Conservation (phyloP, 2,797 vertebrate genomes). For the Xenentodon cancila region DNA sequence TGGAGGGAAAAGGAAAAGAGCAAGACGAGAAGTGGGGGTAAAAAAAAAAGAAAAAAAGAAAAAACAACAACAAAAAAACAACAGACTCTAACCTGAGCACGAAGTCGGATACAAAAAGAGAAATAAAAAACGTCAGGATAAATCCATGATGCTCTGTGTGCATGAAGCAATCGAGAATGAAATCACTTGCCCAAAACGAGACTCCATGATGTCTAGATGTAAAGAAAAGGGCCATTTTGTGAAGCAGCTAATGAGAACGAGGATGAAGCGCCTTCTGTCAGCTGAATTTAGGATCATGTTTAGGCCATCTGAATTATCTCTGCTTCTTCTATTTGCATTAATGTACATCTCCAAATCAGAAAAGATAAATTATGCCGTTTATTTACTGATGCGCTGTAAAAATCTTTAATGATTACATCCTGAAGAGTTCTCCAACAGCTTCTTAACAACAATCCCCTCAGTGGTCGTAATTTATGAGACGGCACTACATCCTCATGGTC, state of each 20-base stretch:
- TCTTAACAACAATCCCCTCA: conserved; percentile 49
- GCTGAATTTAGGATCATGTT: conserved; percentile 51
- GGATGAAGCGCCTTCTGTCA: conserved; percentile 50
- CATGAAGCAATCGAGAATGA: conserved; percentile 15
- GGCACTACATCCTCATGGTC: conserved; percentile 33
- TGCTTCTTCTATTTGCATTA: conserved; percentile 28
- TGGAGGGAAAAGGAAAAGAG: conserved; percentile 8
- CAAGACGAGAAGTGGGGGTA: background rate
- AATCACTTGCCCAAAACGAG: conserved; percentile 37
- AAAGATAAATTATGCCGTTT: conserved; percentile 24
- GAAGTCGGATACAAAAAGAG: background rate
- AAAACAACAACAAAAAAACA: background rate
- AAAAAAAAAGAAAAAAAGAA: too few relatives aligned
- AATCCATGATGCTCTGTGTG: conserved; percentile 19
- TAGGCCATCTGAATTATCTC: conserved; percentile 23
- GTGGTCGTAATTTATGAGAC: conserved; percentile 52
- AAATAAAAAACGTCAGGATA: background rate
- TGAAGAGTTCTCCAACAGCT: conserved; percentile 22
- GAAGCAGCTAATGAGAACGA: conserved; percentile 48
- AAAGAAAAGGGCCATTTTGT: conserved; percentile 73
- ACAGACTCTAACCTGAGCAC: conserved; percentile 5
- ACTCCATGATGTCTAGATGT: conserved; percentile 68
- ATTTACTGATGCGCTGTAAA: conserved; percentile 32
- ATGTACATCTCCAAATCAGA: conserved; percentile 16
- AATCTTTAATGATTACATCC: conserved; percentile 36